Conservation (phyloP, 2,113 vertebrate species). For the Passer montanus region DNA sequence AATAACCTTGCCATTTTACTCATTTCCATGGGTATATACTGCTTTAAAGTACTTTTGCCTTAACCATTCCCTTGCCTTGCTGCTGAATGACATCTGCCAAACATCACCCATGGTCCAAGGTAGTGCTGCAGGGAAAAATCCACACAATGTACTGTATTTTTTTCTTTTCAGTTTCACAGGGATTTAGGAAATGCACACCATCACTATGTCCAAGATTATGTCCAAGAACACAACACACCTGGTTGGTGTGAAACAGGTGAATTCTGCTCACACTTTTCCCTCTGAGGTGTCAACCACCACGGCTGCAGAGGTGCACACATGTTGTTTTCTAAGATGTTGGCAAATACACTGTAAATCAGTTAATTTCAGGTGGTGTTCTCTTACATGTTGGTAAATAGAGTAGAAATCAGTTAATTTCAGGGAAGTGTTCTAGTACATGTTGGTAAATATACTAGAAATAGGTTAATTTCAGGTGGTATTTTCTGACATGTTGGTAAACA, state of each 20-base stretch:
- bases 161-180: background rate
- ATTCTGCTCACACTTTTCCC: background rate
- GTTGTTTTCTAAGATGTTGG: background rate
- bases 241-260: background rate
- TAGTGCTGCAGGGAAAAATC: background rate
- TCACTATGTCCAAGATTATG: no score
- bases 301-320: background rate
- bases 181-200: background rate
- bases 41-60: background rate
- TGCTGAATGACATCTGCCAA: background rate
- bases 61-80: background rate
- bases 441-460: background rate
- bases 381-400: background rate
- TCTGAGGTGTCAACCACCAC: background rate
- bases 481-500: background rate
- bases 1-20: background rate
- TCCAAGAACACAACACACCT: background rate
- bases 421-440: accelerated
- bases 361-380: background rate
- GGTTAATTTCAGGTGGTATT: background rate
- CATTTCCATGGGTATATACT: background rate
- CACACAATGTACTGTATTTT: background rate
- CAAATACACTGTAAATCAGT: background rate
- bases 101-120: background rate
- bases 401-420: background rate